phyloP scores from a whole-genome alignment of 2,888 invertebrate genomes.

The Petrophora chlorosata region DNA sequence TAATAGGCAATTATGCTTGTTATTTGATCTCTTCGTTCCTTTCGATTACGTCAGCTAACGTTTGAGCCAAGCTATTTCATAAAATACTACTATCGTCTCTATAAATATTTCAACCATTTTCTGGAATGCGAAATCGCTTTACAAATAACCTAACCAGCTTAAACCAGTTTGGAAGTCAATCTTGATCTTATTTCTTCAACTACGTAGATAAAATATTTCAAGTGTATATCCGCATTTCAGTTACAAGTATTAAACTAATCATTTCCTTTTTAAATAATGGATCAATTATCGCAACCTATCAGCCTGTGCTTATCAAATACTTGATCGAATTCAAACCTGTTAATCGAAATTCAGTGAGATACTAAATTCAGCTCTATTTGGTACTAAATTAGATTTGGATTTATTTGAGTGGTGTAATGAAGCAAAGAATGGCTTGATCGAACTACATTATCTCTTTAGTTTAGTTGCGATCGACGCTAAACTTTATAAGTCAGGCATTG shows the following conservation, averaged over 20 bases:
- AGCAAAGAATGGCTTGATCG: constrained; percentile 63
- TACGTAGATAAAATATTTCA: background rate
- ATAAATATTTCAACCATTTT: too few relatives aligned
- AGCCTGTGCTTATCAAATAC: constrained; percentile 58
- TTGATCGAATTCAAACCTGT: constrained; percentile 48
- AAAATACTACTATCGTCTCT: too few relatives aligned
- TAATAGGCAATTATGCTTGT: background rate
- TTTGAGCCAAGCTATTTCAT: too few relatives aligned
- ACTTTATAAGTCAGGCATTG: constrained; percentile 66
- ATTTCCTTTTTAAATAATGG: constrained; percentile 62
- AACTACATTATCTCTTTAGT: constrained; percentile 67
- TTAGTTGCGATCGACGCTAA: constrained; percentile 67
- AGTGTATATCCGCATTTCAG: constrained; percentile 24
- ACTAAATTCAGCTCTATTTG: constrained; percentile 41
- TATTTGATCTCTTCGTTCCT: background rate
- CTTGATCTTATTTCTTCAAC: background rate
- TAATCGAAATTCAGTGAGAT: constrained; percentile 30
- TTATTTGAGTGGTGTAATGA: constrained; percentile 38
- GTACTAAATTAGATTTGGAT: constrained; percentile 37
- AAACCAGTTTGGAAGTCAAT: background rate
- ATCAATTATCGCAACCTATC: constrained; percentile 67
- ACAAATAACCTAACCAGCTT: too few relatives aligned
- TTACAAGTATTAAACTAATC: constrained; percentile 53
- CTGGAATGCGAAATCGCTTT: too few relatives aligned
- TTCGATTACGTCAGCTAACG: background rate